Evolutionary conservation across 2,888 invertebrate species (phyloP).

Genomic region (Lymantria dispar): DNA sequence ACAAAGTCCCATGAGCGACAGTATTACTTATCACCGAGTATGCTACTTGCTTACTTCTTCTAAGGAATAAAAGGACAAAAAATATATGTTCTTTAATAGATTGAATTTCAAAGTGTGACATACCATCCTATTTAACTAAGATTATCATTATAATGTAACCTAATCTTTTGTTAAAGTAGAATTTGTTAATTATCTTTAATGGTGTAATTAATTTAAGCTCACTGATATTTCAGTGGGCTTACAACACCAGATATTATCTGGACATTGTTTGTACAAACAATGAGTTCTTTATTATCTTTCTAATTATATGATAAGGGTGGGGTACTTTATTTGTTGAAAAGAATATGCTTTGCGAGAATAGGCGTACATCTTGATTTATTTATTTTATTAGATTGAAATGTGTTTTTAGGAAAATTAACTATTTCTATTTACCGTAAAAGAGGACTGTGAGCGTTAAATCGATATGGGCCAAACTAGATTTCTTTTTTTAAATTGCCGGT

Average conservation of each 20-base stretch:
- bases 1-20: too few relatives aligned
- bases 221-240: constrained; percentile 3
- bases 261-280: constrained; percentile 16
- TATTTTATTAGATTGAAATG: too few relatives aligned
- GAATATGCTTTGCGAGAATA: background rate
- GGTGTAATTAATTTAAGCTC: constrained; percentile 10
- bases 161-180: constrained; percentile 6
- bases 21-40: too few relatives aligned
- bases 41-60: too few relatives aligned
- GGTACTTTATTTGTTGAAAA: constrained; percentile 1
- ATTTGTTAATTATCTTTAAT: constrained; percentile 11
- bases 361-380: too few relatives aligned
- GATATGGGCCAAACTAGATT: too few relatives aligned
- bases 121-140: background rate
- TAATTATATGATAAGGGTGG: constrained; percentile 32
- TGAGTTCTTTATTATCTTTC: constrained; percentile 22
- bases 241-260: constrained; percentile 14
- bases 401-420: too few relatives aligned
- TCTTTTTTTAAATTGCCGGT: too few relatives aligned
- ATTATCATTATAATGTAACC: constrained; percentile 7
- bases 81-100: background rate
- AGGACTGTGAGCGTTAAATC: too few relatives aligned
- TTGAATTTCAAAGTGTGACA: background rate
- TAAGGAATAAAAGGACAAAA: too few relatives aligned
- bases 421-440: too few relatives aligned